phyloP scores from a whole-genome alignment of 2,113 vertebrate species.

The Grammomys surdaster region DNA sequence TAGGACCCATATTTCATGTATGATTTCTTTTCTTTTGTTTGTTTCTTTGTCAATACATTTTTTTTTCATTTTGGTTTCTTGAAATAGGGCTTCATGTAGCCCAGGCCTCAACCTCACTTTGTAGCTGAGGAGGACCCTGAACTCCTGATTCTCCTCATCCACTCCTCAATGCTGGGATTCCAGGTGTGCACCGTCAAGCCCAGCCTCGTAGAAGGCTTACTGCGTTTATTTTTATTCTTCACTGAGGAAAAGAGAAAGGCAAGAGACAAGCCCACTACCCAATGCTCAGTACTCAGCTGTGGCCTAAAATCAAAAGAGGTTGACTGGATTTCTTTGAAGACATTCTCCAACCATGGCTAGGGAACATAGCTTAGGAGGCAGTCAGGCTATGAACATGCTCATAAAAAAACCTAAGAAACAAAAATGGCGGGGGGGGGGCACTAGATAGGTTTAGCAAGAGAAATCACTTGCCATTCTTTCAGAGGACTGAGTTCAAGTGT shows the following conservation, averaged over 20 bases:
- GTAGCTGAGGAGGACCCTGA: not conserved
- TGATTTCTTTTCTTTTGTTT: not conserved
- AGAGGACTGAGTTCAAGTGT: not conserved
- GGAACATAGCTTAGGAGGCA: not conserved
- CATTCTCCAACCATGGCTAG: not conserved
- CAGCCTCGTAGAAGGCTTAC: not conserved
- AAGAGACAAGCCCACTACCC: not conserved
- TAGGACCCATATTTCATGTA: not conserved
- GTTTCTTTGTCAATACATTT: not conserved
- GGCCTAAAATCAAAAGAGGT: not conserved
- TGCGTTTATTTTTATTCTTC: not conserved
- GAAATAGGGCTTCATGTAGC: not conserved
- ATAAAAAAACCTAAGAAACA: not conserved
- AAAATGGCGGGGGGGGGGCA: not conserved
- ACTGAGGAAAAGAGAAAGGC: not conserved
- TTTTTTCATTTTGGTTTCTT: not conserved
- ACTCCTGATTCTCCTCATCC: not conserved
- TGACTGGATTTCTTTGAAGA: not conserved
- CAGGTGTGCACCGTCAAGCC: not conserved
- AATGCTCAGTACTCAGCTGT: not conserved
- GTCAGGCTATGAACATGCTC: not conserved
- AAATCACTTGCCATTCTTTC: not conserved
- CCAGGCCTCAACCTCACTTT: not conserved
- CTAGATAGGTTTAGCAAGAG: not conserved
- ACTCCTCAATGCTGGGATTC: not conserved